Evolutionary conservation across 2,113 vertebrate species (phyloP), one percentile per base, ranked within the genome.

Genomic region (Cryptotis parvus): DNA sequence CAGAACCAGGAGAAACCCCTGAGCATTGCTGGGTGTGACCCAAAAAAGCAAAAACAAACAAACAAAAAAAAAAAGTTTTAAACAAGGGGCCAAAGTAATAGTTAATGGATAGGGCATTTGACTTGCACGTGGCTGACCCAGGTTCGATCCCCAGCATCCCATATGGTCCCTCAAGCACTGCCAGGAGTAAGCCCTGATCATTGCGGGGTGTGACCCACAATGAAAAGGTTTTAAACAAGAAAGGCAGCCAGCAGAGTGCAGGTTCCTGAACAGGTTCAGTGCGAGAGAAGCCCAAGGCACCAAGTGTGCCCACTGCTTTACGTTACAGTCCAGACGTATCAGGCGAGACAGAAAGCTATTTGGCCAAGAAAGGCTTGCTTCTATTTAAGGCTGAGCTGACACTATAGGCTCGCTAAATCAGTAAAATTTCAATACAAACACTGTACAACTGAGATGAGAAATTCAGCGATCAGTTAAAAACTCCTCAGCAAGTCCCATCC

Each of bases 291-390:
- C 55, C 90, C 52, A 31, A 55, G 84, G 65, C 16, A 61, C 24
- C 49, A 72, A 89, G 84, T 49, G 18, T 9, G 35, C 45, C 31
- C 39, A 52, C 31, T 75, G 37, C 69, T 91, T 91, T 84, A 39
- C 43, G 63, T 35, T 63, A 74, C 3, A 87, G 84, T 31, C 92
- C 39, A 74, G 16, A 87, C 22, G 29, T 58, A 77, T 61, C 43
- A 72, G 27, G 43, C 29, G 11, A 74, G 90, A 75, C 1, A 89
- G 22, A 91, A 77, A n/a, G 73, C n/a, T 68, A 95, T 26, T 92
- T 73, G 87, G 73, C 63, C 9, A 91, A 33, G 41, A 74, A 76
- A 76, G 65, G 39, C 24, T 18, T 91, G 45, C 55, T 77, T 77
- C 33, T 92, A 9, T 45, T 6, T 58, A 76, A 87, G 20, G 4